Conservation (phyloP, 2,797 vertebrate species). For the Brotula barbata region DNA sequence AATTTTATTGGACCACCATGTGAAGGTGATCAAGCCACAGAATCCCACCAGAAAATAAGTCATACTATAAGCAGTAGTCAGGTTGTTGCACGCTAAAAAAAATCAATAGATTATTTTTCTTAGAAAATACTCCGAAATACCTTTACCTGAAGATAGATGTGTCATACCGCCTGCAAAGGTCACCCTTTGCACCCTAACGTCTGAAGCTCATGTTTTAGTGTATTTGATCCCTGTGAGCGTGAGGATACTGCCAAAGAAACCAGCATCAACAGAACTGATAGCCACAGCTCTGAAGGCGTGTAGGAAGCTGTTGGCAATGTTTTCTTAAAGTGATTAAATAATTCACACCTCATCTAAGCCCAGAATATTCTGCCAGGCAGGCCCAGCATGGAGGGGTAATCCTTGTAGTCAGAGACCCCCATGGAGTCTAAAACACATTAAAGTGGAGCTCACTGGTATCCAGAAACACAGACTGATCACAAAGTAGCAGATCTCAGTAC, state of each 20-base stretch:
- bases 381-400: conserved; percentile 79
- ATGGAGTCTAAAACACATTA: conserved; percentile 81
- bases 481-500: conserved; percentile 81
- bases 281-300: conserved; percentile 79
- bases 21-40: conserved; percentile 78
- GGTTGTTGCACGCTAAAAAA: too few species aligned
- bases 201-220: conserved; percentile 84
- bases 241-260: conserved; percentile 81
- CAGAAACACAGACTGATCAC: conserved; percentile 77
- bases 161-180: conserved; percentile 78
- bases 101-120: too few species aligned
- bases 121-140: too few species aligned
- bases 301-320: too few species aligned
- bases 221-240: conserved; percentile 84
- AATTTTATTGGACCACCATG: conserved; percentile 76
- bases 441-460: conserved; percentile 80
- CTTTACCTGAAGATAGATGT: conserved; percentile 77
- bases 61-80: too few species aligned
- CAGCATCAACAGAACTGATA: conserved; percentile 76
- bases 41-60: conserved; percentile 67
- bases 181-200: conserved; percentile 77
- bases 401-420: conserved; percentile 82
- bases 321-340: too few species aligned
- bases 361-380: conserved; percentile 75
- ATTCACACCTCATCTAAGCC: too few species aligned